Conservation (phyloP, 2,888 invertebrate genomes). For the Deroplatys truncata region DNA sequence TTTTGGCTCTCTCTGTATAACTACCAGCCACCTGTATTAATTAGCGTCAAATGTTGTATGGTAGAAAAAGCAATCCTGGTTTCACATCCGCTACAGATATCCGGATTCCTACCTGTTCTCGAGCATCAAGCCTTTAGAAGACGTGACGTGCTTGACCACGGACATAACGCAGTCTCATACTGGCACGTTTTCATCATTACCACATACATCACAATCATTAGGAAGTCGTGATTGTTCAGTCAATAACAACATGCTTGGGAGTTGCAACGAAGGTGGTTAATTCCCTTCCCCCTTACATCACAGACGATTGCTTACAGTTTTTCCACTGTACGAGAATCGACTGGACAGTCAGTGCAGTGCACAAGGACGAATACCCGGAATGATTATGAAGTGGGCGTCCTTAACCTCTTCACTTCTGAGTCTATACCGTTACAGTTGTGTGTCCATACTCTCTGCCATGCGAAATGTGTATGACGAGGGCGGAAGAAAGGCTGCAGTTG, state of each 20-base stretch:
- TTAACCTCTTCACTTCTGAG: background rate
- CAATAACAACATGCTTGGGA: background rate
- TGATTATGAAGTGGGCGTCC: background rate
- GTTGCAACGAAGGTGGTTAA: background rate
- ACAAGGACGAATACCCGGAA: background rate
- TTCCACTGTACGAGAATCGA: background rate
- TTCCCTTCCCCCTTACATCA: background rate
- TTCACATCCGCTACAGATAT: background rate
- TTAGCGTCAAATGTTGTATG: no score
- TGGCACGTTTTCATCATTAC: background rate
- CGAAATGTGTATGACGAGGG: background rate
- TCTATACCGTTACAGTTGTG: background rate
- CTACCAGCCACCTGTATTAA: no score
- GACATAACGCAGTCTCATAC: background rate
- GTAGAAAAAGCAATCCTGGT: background rate
- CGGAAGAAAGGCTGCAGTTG: no score
- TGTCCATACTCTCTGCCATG: background rate
- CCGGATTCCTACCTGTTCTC: background rate
- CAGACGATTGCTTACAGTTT: background rate
- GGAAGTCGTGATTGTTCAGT: background rate
- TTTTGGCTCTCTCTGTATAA: no score
- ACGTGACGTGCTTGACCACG: no score
- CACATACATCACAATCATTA: background rate
- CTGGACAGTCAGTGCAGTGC: background rate
- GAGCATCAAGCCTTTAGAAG: no score